A percentile compares a stretch with the other conserved stretches of the same genome.
These are phyloP conservation scores for Anthoscopus minutus DNA, from an alignment of 2,113 vertebrate species.

Conservation along the genomic window DNA sequence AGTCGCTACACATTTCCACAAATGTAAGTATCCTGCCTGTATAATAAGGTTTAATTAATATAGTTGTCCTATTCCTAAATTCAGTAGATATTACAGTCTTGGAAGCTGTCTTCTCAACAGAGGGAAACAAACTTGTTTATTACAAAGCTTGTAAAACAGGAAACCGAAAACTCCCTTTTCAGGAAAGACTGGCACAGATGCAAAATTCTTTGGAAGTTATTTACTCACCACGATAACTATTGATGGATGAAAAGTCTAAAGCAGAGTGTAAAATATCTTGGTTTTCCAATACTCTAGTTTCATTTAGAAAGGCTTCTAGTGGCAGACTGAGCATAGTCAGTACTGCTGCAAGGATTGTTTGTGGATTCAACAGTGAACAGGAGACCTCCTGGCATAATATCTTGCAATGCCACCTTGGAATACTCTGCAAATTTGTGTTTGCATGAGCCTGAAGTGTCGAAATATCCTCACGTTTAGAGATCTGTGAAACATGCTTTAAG, in stretches of 20 bases:
- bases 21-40: neutral
- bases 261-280: neutral
- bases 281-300: neutral
- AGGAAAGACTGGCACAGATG: neutral
- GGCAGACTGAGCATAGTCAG: accelerated
- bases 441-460: neutral
- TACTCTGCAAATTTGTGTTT: neutral
- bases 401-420: neutral
- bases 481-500: neutral
- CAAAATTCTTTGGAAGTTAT: neutral
- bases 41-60: neutral
- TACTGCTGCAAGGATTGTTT: neutral
- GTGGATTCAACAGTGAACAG: neutral
- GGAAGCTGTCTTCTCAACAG: neutral
- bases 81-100: neutral
- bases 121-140: neutral
- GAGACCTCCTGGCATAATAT: neutral
- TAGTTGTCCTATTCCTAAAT: neutral
- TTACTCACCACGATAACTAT: neutral
- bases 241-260: neutral
- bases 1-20: neutral
- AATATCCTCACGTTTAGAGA: neutral
- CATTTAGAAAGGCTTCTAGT: neutral
- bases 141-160: neutral
- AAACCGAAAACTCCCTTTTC: neutral